phyloP scores from a whole-genome alignment of 2,888 invertebrate genomes.

The Busseola fusca region DNA sequence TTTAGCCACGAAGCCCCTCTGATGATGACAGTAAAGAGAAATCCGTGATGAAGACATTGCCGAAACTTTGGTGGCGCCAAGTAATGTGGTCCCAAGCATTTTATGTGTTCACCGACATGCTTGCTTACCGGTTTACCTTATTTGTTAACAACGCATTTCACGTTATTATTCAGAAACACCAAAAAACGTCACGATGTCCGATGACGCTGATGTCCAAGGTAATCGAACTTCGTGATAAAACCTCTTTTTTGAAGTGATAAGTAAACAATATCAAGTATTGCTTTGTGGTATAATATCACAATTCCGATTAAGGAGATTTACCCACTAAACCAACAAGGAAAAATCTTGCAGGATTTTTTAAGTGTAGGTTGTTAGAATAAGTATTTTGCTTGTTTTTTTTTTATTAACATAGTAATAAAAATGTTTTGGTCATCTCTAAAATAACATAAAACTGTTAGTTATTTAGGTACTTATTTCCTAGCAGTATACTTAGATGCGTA shows the following conservation, averaged over 20 bases:
- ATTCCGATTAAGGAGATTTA: slow-evolving; percentile 36
- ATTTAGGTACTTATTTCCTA: no score
- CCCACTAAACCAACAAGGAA: slow-evolving; percentile 33
- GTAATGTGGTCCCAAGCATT: slow-evolving; percentile 26
- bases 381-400: background rate
- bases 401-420: background rate
- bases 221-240: slow-evolving; percentile 31
- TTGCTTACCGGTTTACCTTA: slow-evolving; percentile 29
- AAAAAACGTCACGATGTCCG: slow-evolving; percentile 28
- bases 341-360: background rate
- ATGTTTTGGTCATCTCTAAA: background rate
- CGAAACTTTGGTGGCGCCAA: slow-evolving; percentile 33
- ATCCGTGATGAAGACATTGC: slow-evolving; percentile 8
- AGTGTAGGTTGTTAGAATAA: background rate
- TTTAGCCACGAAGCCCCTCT: background rate
- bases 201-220: slow-evolving; percentile 37
- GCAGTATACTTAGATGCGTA: no score
- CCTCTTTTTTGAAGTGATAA: slow-evolving; percentile 30
- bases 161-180: slow-evolving; percentile 22
- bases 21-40: background rate
- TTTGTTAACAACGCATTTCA: slow-evolving; percentile 34
- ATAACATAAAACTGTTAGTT: background rate
- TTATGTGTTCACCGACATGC: slow-evolving; percentile 24
- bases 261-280: slow-evolving; percentile 39
- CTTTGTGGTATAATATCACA: slow-evolving; percentile 22